These are phyloP conservation scores for Microtus richardsoni DNA, from an alignment of 2,113 vertebrate genomes.

Conservation along the genomic window DNA sequence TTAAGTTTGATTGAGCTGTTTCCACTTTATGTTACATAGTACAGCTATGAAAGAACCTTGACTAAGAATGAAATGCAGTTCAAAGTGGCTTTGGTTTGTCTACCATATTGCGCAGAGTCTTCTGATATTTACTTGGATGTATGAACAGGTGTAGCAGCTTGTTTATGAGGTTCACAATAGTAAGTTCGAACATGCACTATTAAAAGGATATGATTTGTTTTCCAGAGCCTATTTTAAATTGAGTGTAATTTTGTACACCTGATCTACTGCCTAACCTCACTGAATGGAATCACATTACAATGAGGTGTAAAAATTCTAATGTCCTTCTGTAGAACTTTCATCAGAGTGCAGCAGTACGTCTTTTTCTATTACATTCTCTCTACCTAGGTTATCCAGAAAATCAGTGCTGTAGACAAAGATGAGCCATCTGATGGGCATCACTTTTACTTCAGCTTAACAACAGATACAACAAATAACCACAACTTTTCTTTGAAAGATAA, in stretches of 20 bases:
- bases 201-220: neutral
- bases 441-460: slow-evolving; percentile 94
- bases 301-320: neutral
- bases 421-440: slow-evolving; percentile 94
- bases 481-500: slow-evolving; percentile 98
- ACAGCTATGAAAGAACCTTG: neutral
- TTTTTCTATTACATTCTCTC: fast-evolving
- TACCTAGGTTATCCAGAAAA: slow-evolving; percentile 95
- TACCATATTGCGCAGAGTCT: neutral
- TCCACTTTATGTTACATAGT: neutral
- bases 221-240: neutral
- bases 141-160: neutral
- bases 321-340: neutral
- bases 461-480: slow-evolving; percentile 90
- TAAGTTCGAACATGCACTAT: neutral
- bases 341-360: fast-evolving
- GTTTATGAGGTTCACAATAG: neutral
- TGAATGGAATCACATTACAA: neutral
- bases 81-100: neutral
- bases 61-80: neutral
- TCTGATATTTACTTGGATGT: neutral
- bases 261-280: neutral
- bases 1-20: neutral
- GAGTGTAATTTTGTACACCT: neutral
- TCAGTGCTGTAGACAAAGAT: slow-evolving; percentile 96